Evolutionary conservation across 92 coral and sea anemone species (phyloP), one percentile per base, ranked within the genome.

Genomic region (Actinostola sp.): DNA sequence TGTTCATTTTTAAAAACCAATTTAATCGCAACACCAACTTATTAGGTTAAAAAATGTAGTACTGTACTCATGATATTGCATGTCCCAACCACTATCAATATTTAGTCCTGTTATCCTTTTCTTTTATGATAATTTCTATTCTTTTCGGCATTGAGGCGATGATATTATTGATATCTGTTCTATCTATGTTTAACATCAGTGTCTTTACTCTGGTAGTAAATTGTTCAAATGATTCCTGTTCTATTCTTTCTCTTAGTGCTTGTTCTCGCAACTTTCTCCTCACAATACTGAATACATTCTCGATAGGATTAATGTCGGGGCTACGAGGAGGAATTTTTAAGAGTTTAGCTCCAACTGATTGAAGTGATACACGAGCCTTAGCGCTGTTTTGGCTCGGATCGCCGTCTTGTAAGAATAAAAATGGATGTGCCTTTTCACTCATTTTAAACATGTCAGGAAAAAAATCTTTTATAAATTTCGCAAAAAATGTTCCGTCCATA

Each of bases 281-380:
- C 9, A 75, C 81, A 31, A 62, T 29, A 49, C 48, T 60, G 33
- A 75, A 75, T 17, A 75, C n/a, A 50, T 75, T 75, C 66, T 77
- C 75, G 31, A 77, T 77, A 8, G 82, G 82, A 28, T 77, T 77
- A 30, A 77, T 25, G 28, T 77, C 82, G 2, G 81, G 81, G 50
- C 81, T 75, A 4, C 81, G 58, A 10, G 81, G 42, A 14, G 82
- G 74, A 34, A 66, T 66, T 28, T 35, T 8, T 20, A 66, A 52
- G 11, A 33, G 48, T 62, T 62, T 38, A 34, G 60, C 60, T n/a
- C n/a, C n/a, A n/a, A n/a, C n/a, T n/a, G n/a, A n/a, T n/a, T n/a
- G n/a, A n/a, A n/a, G n/a, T n/a, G n/a, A n/a, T n/a, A n/a, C n/a
- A n/a, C n/a, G n/a, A n/a, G n/a, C n/a, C 31, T 53, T 77, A 2